Percentiles rank a stretch among this genome's conserved stretches.
These are phyloP conservation scores for Colossoma macropomum DNA, from an alignment of 2,113 vertebrate genomes.

Conservation along the genomic window DNA sequence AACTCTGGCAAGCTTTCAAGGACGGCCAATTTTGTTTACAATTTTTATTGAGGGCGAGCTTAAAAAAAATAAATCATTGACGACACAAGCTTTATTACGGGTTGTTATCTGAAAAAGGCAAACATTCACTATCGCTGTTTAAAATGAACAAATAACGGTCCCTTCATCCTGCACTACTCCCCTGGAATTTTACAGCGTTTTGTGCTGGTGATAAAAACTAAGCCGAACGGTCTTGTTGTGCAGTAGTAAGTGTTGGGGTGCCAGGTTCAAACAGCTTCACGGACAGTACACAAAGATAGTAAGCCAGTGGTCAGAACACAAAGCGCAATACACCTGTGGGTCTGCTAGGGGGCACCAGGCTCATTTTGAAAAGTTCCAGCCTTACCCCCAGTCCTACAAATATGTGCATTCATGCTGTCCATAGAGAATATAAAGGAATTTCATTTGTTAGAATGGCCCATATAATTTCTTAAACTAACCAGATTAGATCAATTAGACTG, in stretches of 20 bases:
- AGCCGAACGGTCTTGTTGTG: constrained; percentile 49
- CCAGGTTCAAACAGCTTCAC: background rate
- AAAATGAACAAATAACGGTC: constrained; percentile 60
- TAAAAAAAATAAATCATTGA: constrained; percentile 43
- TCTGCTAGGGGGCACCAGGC: background rate
- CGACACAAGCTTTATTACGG: constrained; percentile 68
- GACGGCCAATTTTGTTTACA: constrained; percentile 54
- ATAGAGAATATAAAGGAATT: too few species aligned
- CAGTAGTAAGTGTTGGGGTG: constrained; percentile 39
- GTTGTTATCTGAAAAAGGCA: constrained; percentile 71
- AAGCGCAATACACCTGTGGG: background rate
- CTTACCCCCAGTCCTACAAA: too few species aligned
- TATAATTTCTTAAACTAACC: too few species aligned
- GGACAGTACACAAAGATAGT: background rate
- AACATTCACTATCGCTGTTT: constrained; percentile 63
- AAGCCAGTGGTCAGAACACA: background rate
- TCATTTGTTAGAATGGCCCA: too few species aligned
- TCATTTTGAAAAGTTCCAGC: background rate
- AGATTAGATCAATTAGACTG: too few species aligned
- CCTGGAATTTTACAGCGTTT: constrained; percentile 54
- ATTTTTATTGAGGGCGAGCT: constrained; percentile 22
- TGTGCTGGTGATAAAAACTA: constrained; percentile 60
- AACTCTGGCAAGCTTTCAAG: constrained; percentile 65
- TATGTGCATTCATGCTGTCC: too few species aligned
- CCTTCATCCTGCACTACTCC: constrained; percentile 61